Conservation (phyloP, 2,113 vertebrate genomes). For the Castor canadensis region DNA sequence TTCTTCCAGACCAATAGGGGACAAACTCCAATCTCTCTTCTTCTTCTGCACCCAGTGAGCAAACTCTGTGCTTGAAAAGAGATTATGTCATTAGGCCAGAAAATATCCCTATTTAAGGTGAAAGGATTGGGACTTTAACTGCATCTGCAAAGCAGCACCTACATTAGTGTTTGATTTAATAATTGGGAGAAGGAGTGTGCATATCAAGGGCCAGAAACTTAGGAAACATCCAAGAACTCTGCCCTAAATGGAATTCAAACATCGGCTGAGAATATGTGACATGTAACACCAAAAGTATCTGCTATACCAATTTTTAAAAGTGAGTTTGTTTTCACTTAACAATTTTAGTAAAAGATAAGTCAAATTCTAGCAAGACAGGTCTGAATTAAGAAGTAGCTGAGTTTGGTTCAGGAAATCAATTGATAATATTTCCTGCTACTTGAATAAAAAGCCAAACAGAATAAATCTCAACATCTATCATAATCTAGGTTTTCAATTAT, state of each 20-base stretch:
- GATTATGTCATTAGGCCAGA: background rate
- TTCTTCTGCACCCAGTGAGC: background rate
- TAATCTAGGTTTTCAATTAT: conserved; percentile 18
- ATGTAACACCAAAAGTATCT: background rate
- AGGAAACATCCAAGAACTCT: background rate
- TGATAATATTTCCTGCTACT: conserved; percentile 16
- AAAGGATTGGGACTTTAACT: background rate
- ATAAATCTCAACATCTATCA: background rate
- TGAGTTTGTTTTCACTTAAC: background rate
- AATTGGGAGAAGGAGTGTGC: background rate
- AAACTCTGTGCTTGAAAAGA: conserved; percentile 7
- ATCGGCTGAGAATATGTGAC: background rate
- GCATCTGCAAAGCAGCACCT: background rate
- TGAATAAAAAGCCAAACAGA: conserved; percentile 9
- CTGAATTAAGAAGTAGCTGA: conserved; percentile 25
- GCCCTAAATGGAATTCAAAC: background rate
- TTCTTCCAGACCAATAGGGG: background rate
- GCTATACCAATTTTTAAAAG: background rate
- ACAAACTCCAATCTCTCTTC: background rate
- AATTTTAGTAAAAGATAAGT: background rate
- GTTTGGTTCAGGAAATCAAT: conserved; percentile 29
- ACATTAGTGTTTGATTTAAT: background rate
- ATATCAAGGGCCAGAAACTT: background rate
- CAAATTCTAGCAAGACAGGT: background rate
- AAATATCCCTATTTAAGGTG: conserved; percentile 4